Evolutionary conservation across 2,797 vertebrate genomes (phyloP), one percentile per base, ranked within the genome.

Genomic region (Botia kubotai): DNA sequence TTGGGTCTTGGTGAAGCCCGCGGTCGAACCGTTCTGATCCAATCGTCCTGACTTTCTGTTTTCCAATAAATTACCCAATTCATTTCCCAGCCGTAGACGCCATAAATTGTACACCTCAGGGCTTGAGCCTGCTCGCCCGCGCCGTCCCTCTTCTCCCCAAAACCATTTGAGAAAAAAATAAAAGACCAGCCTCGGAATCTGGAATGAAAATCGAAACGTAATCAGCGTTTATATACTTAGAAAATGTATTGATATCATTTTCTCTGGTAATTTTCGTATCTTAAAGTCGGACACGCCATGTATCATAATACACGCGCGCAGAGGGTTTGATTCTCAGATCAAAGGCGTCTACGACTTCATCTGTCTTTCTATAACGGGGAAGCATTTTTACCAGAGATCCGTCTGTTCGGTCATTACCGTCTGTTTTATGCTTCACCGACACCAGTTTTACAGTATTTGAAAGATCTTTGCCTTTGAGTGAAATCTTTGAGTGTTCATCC

Each of bases 151-250:
- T 90, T 92, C 92, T 92, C 88, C 60, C 92, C 14, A 66, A 66
- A 95, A 93, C 94, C 94, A 96, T 94, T 94, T 95, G 93, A 93
- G 91, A 93, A 93, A 93, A 93, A 26, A 95, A 92, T 95, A 97
- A 96, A 93, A 94, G 96, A 94, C 94, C 92, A 93, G 94, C 78
- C 95, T 93, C 89, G 94, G 94, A 93, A 92, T 95, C 95, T 96
- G 98, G 97, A 99, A 98, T 97, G 97, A 99, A 99, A 99, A 99
- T 99, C 98, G 97, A 99, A 99, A 99, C 96, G 97, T 99, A 98
- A 99, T 99, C 97, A 99, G 98, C 97, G 96, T 98, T 98, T 98
- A 97, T 98, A 97, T 98, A 98, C 97, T 99, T 99, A 99, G 96
- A 98, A 96, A 99, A 99, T 98, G 95, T 98, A 99, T 98, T 95